Evolutionary conservation across 2,113 vertebrate species (phyloP), one percentile per base, ranked within the genome.

Genomic region (Apus apus): DNA sequence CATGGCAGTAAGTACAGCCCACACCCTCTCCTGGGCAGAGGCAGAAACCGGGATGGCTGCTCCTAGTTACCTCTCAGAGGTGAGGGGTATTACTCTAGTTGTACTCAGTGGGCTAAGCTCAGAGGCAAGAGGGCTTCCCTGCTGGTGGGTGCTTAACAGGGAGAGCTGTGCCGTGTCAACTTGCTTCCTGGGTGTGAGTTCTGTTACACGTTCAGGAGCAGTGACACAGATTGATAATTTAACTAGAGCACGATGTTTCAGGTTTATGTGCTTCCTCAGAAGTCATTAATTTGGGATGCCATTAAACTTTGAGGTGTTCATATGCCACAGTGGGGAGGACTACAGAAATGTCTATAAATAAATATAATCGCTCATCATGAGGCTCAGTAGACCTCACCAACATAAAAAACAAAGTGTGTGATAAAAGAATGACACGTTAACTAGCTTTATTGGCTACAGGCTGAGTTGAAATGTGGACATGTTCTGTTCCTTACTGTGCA

Each of bases 1-100:
- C 66, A 99, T 99, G 98, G 99, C 98, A 3, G 99, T 99, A 91
- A 99, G 99, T 94, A 5, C 1, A 1, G 60, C 40, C 40, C 40
- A 43, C 40, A 0, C 32, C 29, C 13, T 8, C 27, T 61, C 29
- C 79, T 22, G 8, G 34, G 1, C 19, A 18, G 12, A 30, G 66
- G 22, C 29, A 48, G 32, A 30, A 64, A 18, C 0, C 0, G 2
- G 7, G 38, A 3, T 9, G 34, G n/a, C 45, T 57, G 34, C 2
- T 71, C 34, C 53, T 23, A 0, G 0, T 30, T 23, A 15, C 61
- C 27, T 25, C 25, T 34, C 25, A 1, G 14, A 50, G 48, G 27
- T 32, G 66, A 17, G 46, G 36, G 25, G 2, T 19, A 2, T 51
- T 11, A 0, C 20, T 29, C 0, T 7, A 27, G 7, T 16, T 2